Conservation (phyloP, 2,797 vertebrate genomes). For the Crypturellus tataupa region DNA sequence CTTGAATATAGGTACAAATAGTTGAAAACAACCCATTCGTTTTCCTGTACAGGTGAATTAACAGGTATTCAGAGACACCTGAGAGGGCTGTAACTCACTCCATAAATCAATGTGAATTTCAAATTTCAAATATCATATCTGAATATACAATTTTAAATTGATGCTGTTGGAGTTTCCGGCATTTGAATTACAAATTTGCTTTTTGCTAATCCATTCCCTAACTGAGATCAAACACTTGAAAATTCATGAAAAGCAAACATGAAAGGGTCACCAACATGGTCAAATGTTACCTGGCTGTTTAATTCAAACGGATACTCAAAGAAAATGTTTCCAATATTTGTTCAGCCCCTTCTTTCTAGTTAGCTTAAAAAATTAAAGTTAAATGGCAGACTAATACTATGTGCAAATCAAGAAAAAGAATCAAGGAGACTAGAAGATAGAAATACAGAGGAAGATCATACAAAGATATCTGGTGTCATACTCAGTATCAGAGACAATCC, state of each 20-base stretch:
- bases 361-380: slow-evolving; percentile 75
- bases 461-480: neutral
- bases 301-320: slow-evolving; percentile 74
- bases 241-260: slow-evolving; percentile 76
- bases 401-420: slow-evolving; percentile 62
- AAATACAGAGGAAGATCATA: slow-evolving; percentile 26
- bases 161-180: slow-evolving; percentile 46
- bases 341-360: slow-evolving; percentile 63
- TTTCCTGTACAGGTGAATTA: slow-evolving; percentile 9
- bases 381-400: slow-evolving; percentile 67
- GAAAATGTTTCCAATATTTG: slow-evolving; percentile 73
- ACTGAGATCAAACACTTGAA: slow-evolving; percentile 76
- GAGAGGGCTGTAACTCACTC: slow-evolving; percentile 52
- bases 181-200: slow-evolving; percentile 77
- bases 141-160: slow-evolving; percentile 71
- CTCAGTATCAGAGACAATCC: neutral
- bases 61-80: neutral
- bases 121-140: slow-evolving; percentile 69
- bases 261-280: slow-evolving; percentile 73
- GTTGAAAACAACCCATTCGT: neutral
- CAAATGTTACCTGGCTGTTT: slow-evolving; percentile 71
- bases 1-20: neutral
- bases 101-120: slow-evolving; percentile 69
- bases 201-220: slow-evolving; percentile 73
- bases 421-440: slow-evolving; percentile 24